These are phyloP conservation scores for Lytechinus variegatus DNA, from an alignment of 35 echinoderm and acorn worm species.

Conservation along the genomic window DNA sequence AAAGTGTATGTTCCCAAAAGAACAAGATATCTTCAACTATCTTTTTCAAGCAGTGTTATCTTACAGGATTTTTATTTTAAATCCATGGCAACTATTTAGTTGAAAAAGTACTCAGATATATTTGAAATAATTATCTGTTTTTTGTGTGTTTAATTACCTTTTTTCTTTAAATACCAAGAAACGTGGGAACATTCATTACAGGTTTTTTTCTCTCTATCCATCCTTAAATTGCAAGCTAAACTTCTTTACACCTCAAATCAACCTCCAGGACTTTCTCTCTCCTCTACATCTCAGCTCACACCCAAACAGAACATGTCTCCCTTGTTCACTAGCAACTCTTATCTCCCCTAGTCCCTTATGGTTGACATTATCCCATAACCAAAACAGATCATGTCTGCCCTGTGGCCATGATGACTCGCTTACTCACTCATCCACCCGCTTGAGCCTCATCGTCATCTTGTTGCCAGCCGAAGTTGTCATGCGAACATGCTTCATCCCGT, in stretches of 20 bases:
- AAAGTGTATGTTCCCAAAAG: no score
- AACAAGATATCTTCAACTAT: no score
- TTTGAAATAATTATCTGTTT: not conserved
- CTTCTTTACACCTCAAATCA: not conserved
- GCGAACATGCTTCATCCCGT: conserved; percentile 1
- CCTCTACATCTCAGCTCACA: not conserved
- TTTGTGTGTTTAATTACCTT: not conserved
- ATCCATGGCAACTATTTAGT: no score
- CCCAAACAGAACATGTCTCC: conserved; percentile 26
- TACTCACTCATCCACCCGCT: not conserved
- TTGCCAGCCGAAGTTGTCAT: conserved; percentile 39
- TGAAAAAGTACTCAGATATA: no score
- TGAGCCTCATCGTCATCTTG: conserved; percentile 19
- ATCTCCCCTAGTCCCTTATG: not conserved
- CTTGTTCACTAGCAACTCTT: not conserved
- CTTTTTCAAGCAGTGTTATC: no score
- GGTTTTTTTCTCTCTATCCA: not conserved
- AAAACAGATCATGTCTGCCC: conserved; percentile 47
- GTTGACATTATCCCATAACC: conserved; percentile 22
- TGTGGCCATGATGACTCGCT: not conserved
- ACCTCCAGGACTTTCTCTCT: not conserved
- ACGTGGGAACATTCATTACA: not conserved
- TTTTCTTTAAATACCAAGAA: not conserved
- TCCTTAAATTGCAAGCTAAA: not conserved
- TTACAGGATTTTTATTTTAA: no score